These are phyloP conservation scores for Heliconius ismenius DNA, from an alignment of 2,888 invertebrate species.

Conservation along the genomic window DNA sequence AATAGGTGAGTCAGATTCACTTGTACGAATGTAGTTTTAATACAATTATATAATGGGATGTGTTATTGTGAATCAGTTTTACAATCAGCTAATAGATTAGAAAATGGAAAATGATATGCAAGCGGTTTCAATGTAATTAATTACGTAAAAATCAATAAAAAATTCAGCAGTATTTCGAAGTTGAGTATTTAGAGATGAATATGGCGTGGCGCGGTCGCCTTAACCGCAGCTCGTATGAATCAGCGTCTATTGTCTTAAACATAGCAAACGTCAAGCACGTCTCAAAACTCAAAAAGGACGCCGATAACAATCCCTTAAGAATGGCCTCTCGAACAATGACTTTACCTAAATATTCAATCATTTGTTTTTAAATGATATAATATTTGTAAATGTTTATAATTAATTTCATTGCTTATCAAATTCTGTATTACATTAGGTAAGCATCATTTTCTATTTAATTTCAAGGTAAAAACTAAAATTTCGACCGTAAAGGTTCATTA, in stretches of 20 bases:
- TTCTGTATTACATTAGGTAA: background rate
- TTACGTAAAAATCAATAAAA: slow-evolving; percentile 40
- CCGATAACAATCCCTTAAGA: slow-evolving; percentile 37
- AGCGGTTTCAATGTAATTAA: slow-evolving; percentile 40
- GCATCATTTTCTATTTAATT: background rate
- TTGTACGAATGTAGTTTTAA: slow-evolving; percentile 61
- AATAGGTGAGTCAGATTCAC: slow-evolving; percentile 78
- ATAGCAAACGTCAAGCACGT: slow-evolving; percentile 46
- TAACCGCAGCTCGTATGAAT: slow-evolving; percentile 56
- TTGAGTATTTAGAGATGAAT: slow-evolving; percentile 36
- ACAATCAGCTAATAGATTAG: slow-evolving; percentile 71
- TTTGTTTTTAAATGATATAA: background rate
- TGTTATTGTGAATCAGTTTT: slow-evolving; percentile 55
- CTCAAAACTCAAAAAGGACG: slow-evolving; percentile 42
- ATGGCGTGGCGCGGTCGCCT: slow-evolving; percentile 36
- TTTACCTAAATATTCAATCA: slow-evolving; percentile 26
- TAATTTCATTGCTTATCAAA: background rate
- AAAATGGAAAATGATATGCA: slow-evolving; percentile 48
- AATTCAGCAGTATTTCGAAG: slow-evolving; percentile 26
- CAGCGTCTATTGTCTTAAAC: slow-evolving; percentile 64
- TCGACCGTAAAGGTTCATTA: background rate
- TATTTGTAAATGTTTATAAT: background rate
- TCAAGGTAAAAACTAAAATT: background rate
- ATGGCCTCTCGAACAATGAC: slow-evolving; percentile 36
- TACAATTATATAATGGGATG: slow-evolving; percentile 70